These are phyloP conservation scores for Jaculus jaculus DNA, from an alignment of 2,113 vertebrate genomes.

Conservation along the genomic window DNA sequence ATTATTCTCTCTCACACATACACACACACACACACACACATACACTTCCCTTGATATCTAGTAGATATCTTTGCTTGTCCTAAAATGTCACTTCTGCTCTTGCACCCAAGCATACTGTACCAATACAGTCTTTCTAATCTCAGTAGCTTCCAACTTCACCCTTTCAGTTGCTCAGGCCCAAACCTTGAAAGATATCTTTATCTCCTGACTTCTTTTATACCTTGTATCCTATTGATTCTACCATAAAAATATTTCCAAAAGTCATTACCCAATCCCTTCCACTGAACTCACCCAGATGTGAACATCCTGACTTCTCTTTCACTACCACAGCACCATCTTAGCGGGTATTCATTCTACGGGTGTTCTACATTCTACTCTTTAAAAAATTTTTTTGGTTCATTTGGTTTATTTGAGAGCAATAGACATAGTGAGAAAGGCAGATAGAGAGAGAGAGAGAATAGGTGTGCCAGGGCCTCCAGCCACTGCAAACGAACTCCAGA, in stretches of 20 bases:
- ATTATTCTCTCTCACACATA: too few species aligned
- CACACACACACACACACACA: background rate
- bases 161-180: background rate
- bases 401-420: too few species aligned
- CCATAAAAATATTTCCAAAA: conserved; percentile 34
- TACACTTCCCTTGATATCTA: background rate
- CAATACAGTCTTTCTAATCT: background rate
- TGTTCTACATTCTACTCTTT: background rate
- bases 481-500: too few species aligned
- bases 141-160: background rate
- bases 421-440: too few species aligned
- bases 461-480: too few species aligned
- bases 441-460: too few species aligned
- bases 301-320: background rate
- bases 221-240: background rate
- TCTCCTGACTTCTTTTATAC: background rate
- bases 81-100: conserved; percentile 13
- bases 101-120: background rate
- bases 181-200: background rate
- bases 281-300: background rate
- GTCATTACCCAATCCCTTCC: background rate
- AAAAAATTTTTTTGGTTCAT: too few species aligned
- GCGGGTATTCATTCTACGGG: background rate
- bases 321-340: background rate
- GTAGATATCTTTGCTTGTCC: background rate